These are phyloP conservation scores for Notospermus geniculatus DNA, from an alignment of 1,140 invertebrate species.

Conservation along the genomic window DNA sequence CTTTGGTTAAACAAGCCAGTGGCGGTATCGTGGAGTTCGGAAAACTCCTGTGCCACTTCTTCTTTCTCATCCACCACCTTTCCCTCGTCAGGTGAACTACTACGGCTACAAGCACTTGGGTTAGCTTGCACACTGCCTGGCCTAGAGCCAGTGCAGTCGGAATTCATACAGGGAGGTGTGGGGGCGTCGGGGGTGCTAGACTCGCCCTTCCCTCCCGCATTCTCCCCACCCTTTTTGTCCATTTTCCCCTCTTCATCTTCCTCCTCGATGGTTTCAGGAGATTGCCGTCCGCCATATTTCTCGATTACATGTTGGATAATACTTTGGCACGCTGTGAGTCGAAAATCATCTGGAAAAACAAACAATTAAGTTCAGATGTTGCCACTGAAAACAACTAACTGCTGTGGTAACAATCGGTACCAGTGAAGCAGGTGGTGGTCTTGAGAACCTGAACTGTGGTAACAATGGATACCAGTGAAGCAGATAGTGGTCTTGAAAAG, in stretches of 20 bases:
- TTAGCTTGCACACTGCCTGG: no score
- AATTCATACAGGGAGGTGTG: no score
- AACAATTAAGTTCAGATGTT: not conserved
- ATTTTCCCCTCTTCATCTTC: constrained; percentile 20
- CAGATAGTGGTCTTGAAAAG: no score
- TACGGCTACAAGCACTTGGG: no score
- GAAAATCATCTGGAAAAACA: constrained; percentile 72
- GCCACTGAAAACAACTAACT: no score
- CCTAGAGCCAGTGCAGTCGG: not conserved
- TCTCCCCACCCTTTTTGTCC: constrained; percentile 47
- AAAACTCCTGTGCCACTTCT: constrained; percentile 1
- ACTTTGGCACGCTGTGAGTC: constrained; percentile 81
- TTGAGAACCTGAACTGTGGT: no score
- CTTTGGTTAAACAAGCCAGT: no score
- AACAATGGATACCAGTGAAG: no score
- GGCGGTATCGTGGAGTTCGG: not conserved
- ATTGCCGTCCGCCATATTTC: constrained; percentile 56
- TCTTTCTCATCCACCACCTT: not conserved
- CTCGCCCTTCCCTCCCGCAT: constrained; percentile 26
- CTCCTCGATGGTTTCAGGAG: constrained; percentile 1
- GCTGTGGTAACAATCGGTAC: no score
- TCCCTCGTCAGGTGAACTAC: no score
- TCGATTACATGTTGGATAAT: constrained; percentile 73
- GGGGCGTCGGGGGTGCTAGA: constrained; percentile 15
- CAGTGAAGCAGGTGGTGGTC: no score